phyloP scores from a whole-genome alignment of 92 coral and sea anemone genomes.

The Phymanthus crucifer region DNA sequence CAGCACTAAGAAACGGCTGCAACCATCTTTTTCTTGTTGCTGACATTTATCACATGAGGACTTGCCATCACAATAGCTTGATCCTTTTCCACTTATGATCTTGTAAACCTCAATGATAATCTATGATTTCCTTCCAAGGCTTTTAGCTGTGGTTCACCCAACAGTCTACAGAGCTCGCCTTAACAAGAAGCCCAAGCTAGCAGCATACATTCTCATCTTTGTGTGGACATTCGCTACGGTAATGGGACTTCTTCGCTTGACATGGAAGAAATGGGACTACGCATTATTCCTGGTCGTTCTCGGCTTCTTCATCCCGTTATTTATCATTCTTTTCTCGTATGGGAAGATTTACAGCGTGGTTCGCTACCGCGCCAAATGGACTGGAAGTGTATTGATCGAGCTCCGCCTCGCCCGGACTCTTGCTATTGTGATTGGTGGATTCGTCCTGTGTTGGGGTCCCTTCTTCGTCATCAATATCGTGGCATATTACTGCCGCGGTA shows the following conservation, averaged over 20 bases:
- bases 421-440: conserved; percentile 81
- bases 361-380: conserved; percentile 78
- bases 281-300: conserved; percentile 61
- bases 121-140: conserved; percentile 24
- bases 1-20: no score
- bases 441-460: conserved; percentile 90
- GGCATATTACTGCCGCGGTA: conserved; percentile 40
- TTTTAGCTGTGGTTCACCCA: conserved; percentile 80
- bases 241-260: conserved; percentile 54
- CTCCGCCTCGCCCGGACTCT: conserved; percentile 82
- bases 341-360: conserved; percentile 78
- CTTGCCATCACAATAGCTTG: no score
- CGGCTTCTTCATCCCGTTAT: conserved; percentile 69
- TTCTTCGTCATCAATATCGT: conserved; percentile 67
- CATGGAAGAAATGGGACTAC: conserved; percentile 38
- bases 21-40: no score
- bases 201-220: conserved; percentile 55
- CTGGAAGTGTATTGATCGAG: conserved; percentile 84
- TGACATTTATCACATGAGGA: no score
- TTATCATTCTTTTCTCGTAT: conserved; percentile 62
- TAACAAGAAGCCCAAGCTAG: conserved; percentile 61
- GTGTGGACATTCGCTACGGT: conserved; percentile 68
- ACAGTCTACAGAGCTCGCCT: conserved; percentile 63
- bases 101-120: neutral
- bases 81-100: neutral